These are phyloP conservation scores for Calonectris borealis DNA, from an alignment of 2,113 vertebrate genomes.

Conservation along the genomic window DNA sequence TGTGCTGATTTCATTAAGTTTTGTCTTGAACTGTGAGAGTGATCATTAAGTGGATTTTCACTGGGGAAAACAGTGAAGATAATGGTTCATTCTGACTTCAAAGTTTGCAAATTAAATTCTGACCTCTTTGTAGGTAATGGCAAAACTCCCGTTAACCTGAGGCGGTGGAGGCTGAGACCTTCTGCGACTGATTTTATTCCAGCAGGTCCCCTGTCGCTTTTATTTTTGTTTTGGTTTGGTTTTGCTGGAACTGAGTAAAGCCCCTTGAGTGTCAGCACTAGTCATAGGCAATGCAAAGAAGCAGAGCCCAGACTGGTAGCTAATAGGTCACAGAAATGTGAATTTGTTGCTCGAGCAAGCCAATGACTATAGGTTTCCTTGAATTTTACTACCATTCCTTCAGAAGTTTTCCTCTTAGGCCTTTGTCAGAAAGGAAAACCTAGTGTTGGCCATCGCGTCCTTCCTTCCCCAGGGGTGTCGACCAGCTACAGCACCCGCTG, in stretches of 20 bases:
- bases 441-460: rapidly evolving
- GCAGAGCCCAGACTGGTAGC: not conserved
- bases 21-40: not conserved
- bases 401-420: not conserved
- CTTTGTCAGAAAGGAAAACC: not conserved
- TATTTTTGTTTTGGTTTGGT: not conserved
- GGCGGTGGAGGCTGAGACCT: not conserved
- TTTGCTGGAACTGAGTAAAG: not conserved
- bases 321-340: not conserved
- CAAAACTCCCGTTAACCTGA: not conserved
- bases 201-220: not conserved
- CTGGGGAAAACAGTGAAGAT: not conserved
- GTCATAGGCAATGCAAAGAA: not conserved
- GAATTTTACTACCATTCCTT: not conserved
- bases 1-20: not conserved
- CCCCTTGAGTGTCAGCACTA: not conserved
- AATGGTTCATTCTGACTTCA: not conserved
- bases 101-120: not conserved
- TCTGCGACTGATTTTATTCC: not conserved
- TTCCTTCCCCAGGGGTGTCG: not conserved
- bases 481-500: not conserved
- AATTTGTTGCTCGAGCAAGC: not conserved
- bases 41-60: not conserved
- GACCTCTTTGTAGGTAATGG: not conserved
- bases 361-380: not conserved